Base-by-base conservation (phyloP, 2,797 vertebrate species). In the Adrianichthys oophorus region DNA sequence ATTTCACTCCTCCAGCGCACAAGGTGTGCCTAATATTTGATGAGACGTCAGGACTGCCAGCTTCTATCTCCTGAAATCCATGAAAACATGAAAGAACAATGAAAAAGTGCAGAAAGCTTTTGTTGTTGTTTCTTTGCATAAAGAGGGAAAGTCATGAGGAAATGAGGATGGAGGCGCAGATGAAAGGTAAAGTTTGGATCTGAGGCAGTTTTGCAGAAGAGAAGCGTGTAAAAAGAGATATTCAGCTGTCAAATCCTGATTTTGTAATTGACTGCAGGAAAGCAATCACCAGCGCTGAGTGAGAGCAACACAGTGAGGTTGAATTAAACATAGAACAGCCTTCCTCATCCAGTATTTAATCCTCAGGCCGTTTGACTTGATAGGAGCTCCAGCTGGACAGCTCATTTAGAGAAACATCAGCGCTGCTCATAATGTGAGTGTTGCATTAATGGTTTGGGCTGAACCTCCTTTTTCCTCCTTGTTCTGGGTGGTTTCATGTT, bases 1-100 rank as follows among this genome's bases (percentile, higher is more conserved):
- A 56, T 26, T 26, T 46, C 8, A 26, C 24, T 32, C 8, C 4
- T 44, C 32, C 6, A 40, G 54, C 52, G 51, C 53, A 59, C 12
- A 66, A 79, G 83, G 78, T 83, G 76, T 47, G 56, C 41, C 69
- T 66, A 72, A 82, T 82, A 71, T 82, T 82, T 83, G 70, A 84
- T 81, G 78, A 79, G 79, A 32, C 1, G 48, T 19, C 52, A 1
- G 53, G 4, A 24, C 68, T 70, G 72, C 62, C 53, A 60, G 41
- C 32, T 53, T 56, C 69, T 79, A 67, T 63, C 75, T 60, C 56
- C 65, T 56, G 18, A 59, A 69, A 68, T 41, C 61, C 60, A 44
- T 67, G 32, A 32, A 32, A 32, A 32, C 32, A 65, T 72, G 59
- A 54, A 49, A 23, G 41, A 67, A 74, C 15, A 6, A 4, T 8